phyloP scores from a whole-genome alignment of 2,888 invertebrate genomes.

The Yponomeuta plumbellus region DNA sequence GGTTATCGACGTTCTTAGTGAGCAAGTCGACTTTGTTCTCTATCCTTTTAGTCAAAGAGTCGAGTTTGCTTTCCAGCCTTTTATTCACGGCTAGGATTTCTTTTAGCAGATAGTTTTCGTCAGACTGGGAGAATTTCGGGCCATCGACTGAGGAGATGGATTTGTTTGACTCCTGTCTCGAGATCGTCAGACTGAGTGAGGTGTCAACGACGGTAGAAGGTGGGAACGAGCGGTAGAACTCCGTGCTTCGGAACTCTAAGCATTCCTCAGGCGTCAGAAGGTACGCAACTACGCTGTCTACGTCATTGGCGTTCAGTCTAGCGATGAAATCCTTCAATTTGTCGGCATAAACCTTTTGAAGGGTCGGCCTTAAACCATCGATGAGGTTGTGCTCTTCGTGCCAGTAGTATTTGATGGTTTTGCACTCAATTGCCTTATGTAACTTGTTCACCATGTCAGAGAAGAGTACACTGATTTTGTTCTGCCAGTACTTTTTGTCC shows the following conservation, averaged over 20 bases:
- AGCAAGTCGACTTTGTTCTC: constrained; percentile 31
- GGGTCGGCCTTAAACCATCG: constrained; percentile 41
- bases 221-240: constrained; percentile 41
- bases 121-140: constrained; percentile 30
- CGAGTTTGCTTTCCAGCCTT: constrained; percentile 11
- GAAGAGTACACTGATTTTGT: constrained; percentile 45
- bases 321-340: constrained; percentile 52
- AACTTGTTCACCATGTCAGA: constrained; percentile 51
- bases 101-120: constrained; percentile 14
- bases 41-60: constrained; percentile 18
- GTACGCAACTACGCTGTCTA: constrained; percentile 38
- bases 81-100: constrained; percentile 5
- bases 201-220: constrained; percentile 11
- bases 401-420: constrained; percentile 58
- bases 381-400: constrained; percentile 53
- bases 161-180: constrained; percentile 16
- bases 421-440: constrained; percentile 38
- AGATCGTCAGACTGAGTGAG: constrained; percentile 7
- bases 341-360: constrained; percentile 44
- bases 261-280: constrained; percentile 47
- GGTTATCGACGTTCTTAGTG: constrained; percentile 29
- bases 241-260: constrained; percentile 40
- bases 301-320: constrained; percentile 48
- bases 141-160: constrained; percentile 15
- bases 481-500: constrained; percentile 52